Evolutionary conservation across 2,797 vertebrate genomes (phyloP).

Genomic region (Epinephelus coioides): DNA sequence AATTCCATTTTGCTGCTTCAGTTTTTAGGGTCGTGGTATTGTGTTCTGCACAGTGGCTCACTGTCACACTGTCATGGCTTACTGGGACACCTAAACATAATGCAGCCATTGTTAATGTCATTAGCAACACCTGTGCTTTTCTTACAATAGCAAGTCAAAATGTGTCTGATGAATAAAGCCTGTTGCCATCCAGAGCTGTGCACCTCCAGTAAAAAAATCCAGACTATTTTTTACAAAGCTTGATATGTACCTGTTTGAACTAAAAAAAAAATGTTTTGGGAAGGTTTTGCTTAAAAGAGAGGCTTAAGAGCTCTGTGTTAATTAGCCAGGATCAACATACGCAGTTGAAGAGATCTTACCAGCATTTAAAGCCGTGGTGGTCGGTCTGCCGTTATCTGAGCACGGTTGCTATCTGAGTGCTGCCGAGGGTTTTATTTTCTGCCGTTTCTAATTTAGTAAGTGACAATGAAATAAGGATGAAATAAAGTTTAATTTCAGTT

Average conservation of each 20-base stretch:
- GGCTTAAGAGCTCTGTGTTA: slow-evolving; percentile 26
- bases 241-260: slow-evolving; percentile 24
- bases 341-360: slow-evolving; percentile 10
- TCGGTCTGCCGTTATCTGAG: slow-evolving; percentile 27
- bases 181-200: background rate
- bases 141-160: slow-evolving; percentile 13
- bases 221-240: background rate
- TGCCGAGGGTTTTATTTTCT: slow-evolving; percentile 19
- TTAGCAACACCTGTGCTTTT: slow-evolving; percentile 7
- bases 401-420: slow-evolving; percentile 2
- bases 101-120: slow-evolving; percentile 7
- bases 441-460: slow-evolving; percentile 25
- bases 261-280: slow-evolving; percentile 4
- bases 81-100: slow-evolving; percentile 16
- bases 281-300: slow-evolving; percentile 27
- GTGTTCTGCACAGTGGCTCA: background rate
- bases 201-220: background rate
- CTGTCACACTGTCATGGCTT: background rate
- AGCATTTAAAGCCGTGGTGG: slow-evolving; percentile 22
- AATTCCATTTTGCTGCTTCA: slow-evolving; percentile 24
- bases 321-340: slow-evolving; percentile 23
- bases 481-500: slow-evolving; percentile 29
- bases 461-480: slow-evolving; percentile 29
- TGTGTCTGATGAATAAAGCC: background rate
- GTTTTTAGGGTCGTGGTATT: slow-evolving; percentile 15